Conservation (phyloP, 2,797 vertebrate species). For the Enteromius paludinosus region DNA sequence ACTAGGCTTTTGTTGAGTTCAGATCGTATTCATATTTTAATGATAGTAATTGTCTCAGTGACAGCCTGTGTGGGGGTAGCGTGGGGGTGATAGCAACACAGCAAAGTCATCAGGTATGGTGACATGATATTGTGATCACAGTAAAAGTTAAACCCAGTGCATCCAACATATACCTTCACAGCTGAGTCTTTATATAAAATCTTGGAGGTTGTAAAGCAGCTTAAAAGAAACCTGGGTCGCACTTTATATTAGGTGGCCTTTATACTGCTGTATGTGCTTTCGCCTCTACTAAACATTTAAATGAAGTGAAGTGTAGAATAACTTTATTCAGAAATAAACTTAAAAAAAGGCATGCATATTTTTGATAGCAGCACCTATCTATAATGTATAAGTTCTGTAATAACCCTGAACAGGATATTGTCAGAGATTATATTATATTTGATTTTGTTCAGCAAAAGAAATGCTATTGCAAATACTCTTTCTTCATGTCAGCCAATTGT, state of each 20-base stretch:
- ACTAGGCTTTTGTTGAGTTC: background rate
- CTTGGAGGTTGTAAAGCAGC: background rate
- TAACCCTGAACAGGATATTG: background rate
- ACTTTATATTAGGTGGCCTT: too few relatives aligned
- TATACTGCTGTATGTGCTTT: too few relatives aligned
- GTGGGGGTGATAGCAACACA: too few relatives aligned
- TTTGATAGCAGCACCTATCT: background rate
- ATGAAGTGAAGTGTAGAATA: background rate
- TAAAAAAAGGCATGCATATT: background rate
- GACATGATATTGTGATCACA: slow-evolving; percentile 2
- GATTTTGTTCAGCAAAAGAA: background rate
- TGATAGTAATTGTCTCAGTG: background rate
- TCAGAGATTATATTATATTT: background rate
- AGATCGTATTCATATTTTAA: background rate
- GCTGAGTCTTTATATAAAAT: background rate
- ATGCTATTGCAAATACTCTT: background rate
- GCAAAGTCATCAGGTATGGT: background rate
- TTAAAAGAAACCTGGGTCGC: background rate
- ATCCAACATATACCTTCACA: background rate
- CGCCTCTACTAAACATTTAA: background rate
- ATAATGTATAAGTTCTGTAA: background rate
- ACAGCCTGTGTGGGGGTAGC: background rate
- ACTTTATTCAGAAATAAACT: background rate
- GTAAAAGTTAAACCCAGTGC: background rate
- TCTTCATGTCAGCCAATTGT: background rate